Evolutionary conservation across 2,113 vertebrate genomes (phyloP), one percentile per base, ranked within the genome.

Genomic region (Panthera uncia): DNA sequence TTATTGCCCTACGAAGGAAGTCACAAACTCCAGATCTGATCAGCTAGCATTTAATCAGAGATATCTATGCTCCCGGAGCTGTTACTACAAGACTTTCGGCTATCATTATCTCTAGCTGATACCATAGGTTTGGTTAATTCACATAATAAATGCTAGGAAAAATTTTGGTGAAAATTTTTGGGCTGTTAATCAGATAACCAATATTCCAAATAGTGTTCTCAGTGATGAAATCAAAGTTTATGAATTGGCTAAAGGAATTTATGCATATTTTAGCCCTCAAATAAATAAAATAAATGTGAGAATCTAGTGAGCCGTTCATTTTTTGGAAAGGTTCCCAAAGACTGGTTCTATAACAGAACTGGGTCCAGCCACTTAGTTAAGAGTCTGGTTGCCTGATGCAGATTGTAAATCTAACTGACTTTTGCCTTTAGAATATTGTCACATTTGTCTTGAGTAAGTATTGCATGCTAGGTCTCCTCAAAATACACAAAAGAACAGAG

Each of bases 31-130:
- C 52, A 89, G 68, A 45, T 15, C 33, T 45, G 7, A 73, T 79
- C 52, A 94, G 12, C 36, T 31, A 61, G 74, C 45, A 79, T 83
- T 93, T 85, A 90, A 66, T 97, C 61, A 69, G 63, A 86, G 94
- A 33, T 61, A 38, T 25, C 4, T 41, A 87, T 19, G 29, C 9
- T 33, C 29, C 38, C 55, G 48, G 19, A 10, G 12, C 25, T 68
- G 25, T 36, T 92, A 52, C 45, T 76, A 25, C 4, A 31, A n/a
- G 15, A n/a, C 23, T 92, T 82, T 61, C 48, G 71, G 52, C 29
- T 41, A 19, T 68, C 16, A 41, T 81, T 78, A 73, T 36, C 29
- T 50, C 84, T 15, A 7, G 50, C 52, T 38, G 52, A 66, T 87
- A 93, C 45, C 12, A 41, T 92, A 84, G 23, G 9, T 7, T 71